A percentile compares a stretch with the other conserved stretches of the same genome.
These are phyloP conservation scores for Drosophila baimaii DNA, from an alignment of 1,140 invertebrate species.

Conservation along the genomic window DNA sequence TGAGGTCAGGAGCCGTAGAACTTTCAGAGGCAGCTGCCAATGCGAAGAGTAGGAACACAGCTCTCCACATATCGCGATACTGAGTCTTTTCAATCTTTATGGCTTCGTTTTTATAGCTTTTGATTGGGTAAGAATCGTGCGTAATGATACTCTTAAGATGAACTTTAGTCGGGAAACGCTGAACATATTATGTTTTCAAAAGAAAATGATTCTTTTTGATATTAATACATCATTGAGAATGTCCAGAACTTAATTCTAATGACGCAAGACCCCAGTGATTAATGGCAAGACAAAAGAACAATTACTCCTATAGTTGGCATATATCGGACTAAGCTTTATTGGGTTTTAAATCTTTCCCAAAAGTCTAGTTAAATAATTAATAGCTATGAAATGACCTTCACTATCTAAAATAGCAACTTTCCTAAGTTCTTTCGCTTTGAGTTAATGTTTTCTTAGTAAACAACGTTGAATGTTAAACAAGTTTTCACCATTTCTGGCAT, in stretches of 20 bases:
- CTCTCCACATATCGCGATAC: neutral
- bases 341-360: too few relatives aligned
- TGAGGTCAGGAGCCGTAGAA: neutral
- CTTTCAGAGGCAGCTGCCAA: neutral
- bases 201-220: neutral
- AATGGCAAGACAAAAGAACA: neutral
- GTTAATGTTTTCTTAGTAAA: constrained; percentile 16
- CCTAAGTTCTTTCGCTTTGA: constrained; percentile 17
- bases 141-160: neutral
- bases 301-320: neutral
- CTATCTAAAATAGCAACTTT: neutral
- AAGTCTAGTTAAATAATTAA: too few relatives aligned
- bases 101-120: neutral
- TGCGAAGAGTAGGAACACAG: neutral
- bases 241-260: neutral
- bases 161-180: neutral
- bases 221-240: neutral
- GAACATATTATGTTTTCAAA: neutral
- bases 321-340: neutral
- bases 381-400: neutral
- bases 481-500: constrained; percentile 26
- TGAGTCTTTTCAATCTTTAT: neutral
- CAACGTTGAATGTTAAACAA: neutral
- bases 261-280: neutral
- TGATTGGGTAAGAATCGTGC: neutral